A percentile compares a stretch with the other conserved stretches of the same genome.
These are phyloP conservation scores for Peucedramus taeniatus DNA, from an alignment of 2,113 vertebrate genomes.

Conservation along the genomic window DNA sequence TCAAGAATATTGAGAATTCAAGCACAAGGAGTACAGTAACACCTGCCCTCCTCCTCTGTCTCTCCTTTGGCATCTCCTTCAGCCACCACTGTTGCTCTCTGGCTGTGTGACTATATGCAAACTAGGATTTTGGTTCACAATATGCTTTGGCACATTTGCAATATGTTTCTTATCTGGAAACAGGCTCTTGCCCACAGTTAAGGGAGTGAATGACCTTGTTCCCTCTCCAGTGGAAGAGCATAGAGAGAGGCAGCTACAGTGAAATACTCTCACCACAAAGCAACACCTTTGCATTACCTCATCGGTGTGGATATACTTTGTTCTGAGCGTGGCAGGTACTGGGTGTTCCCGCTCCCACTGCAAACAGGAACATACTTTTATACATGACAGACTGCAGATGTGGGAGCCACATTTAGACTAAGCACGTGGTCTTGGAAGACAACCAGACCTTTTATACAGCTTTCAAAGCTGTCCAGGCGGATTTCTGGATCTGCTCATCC, in stretches of 20 bases:
- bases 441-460: constrained; percentile 37
- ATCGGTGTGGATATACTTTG: neutral
- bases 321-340: constrained; percentile 16
- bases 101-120: neutral
- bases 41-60: neutral
- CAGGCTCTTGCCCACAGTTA: neutral
- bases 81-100: neutral
- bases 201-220: neutral
- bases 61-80: neutral
- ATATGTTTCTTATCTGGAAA: neutral
- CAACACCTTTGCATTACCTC: constrained; percentile 22
- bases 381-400: constrained; percentile 38
- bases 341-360: neutral
- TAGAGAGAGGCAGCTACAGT: neutral
- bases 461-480: constrained; percentile 17
- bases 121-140: neutral
- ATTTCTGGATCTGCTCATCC: constrained; percentile 43
- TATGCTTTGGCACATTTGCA: neutral
- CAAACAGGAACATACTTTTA: constrained; percentile 40
- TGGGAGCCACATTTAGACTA: constrained; percentile 22
- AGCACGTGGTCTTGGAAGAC: constrained; percentile 8
- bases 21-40: neutral
- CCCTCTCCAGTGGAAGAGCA: neutral
- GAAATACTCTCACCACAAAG: neutral
- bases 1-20: neutral